A percentile compares a stretch with the other conserved stretches of the same genome.
Conservation (phyloP, 2,113 vertebrate genomes). For the Struthidea cinerea region DNA sequence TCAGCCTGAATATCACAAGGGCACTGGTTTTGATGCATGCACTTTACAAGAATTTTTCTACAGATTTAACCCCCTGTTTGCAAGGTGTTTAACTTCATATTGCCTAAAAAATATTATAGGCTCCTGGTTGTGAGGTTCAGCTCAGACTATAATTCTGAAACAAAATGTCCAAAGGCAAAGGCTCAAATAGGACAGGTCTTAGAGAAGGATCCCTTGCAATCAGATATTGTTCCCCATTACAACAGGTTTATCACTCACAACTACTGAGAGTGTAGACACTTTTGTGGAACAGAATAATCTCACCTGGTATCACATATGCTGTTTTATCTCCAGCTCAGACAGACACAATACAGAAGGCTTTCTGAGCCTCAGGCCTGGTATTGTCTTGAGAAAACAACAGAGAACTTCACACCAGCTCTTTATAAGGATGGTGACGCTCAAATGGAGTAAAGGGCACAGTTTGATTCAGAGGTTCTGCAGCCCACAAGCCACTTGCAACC, state of each 20-base stretch:
- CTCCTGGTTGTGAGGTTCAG: background rate
- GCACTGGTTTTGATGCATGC: background rate
- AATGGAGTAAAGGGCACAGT: background rate
- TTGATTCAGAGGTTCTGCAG: background rate
- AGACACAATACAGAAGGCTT: background rate
- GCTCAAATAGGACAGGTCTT: background rate
- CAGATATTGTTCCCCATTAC: background rate
- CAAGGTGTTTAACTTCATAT: background rate
- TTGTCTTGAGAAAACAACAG: background rate
- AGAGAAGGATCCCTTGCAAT: background rate
- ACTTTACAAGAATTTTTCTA: background rate
- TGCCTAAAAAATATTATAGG: background rate
- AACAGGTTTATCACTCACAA: background rate
- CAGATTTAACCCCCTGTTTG: background rate
- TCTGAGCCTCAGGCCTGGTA: background rate
- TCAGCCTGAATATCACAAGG: background rate
- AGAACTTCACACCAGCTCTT: background rate
- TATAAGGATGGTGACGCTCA: background rate
- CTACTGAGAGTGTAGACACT: background rate
- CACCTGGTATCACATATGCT: background rate
- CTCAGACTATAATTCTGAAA: background rate
- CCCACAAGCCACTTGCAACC: background rate
- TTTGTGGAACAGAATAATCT: background rate
- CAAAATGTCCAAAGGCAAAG: background rate
- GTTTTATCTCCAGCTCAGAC: background rate